Evolutionary conservation across 2,888 invertebrate species (phyloP).

Genomic region (Congeria kusceri): DNA sequence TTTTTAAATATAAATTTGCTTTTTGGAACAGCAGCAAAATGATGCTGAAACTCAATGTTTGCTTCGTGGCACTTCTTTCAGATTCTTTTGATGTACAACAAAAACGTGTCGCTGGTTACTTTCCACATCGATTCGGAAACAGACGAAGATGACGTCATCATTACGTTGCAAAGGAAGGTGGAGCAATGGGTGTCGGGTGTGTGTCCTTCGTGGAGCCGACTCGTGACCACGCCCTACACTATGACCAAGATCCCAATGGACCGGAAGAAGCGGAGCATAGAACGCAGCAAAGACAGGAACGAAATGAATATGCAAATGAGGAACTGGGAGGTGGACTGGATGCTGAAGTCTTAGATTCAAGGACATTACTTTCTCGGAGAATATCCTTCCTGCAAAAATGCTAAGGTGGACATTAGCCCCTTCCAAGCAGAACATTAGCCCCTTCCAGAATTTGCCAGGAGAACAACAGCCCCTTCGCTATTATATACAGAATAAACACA

Average conservation of each 20-base stretch:
- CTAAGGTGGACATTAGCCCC: too few relatives aligned
- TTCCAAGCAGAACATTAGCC: too few relatives aligned
- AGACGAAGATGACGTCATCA: constrained; percentile 56
- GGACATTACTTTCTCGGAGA: too few relatives aligned
- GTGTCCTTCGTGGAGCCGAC: constrained; percentile 53
- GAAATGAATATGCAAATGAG: constrained; percentile 57
- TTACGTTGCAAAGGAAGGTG: constrained; percentile 64
- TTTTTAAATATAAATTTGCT: too few relatives aligned
- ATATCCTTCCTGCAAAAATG: too few relatives aligned
- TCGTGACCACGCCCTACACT: constrained; percentile 30
- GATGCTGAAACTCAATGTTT: too few relatives aligned
- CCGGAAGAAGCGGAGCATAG: constrained; percentile 60
- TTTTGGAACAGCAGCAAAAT: too few relatives aligned
- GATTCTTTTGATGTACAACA: constrained; percentile 73
- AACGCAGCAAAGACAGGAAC: constrained; percentile 66
- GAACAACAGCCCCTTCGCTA: too few relatives aligned
- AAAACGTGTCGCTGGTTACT: constrained; percentile 55
- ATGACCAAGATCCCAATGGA: constrained; percentile 51
- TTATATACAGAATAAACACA: too few relatives aligned
- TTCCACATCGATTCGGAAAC: constrained; percentile 61
- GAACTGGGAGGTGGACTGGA: constrained; percentile 74
- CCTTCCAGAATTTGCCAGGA: too few relatives aligned
- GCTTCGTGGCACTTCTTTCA: too few relatives aligned
- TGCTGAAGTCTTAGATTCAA: constrained; percentile 62
- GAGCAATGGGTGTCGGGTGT: constrained; percentile 66